A percentile compares a stretch with the other conserved stretches of the same genome.
phyloP scores from a whole-genome alignment of 2,113 vertebrate species.

The Pelodiscus sinensis region DNA sequence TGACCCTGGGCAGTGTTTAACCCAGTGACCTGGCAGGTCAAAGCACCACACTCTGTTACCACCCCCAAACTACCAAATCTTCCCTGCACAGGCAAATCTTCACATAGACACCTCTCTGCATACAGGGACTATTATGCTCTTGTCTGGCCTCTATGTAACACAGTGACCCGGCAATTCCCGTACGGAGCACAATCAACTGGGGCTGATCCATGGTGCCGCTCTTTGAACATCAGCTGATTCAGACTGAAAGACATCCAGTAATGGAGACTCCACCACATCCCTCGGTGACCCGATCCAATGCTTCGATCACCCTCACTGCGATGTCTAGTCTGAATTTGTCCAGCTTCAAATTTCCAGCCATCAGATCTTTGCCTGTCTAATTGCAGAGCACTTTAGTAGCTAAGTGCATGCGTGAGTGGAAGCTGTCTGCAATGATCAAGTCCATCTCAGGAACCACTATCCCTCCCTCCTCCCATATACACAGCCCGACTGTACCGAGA shows the following conservation, averaged over 20 bases:
- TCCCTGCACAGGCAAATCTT: not conserved
- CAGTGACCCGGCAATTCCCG: not conserved
- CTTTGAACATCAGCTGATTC: not conserved
- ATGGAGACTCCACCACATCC: not conserved
- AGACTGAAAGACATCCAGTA: not conserved
- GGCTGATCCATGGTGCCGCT: not conserved
- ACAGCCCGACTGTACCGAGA: not conserved
- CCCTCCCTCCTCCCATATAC: not conserved
- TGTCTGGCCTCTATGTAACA: not conserved
- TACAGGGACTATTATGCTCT: not conserved
- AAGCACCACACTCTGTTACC: not conserved
- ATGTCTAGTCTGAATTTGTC: not conserved
- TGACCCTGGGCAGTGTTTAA: fast-evolving
- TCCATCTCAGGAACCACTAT: not conserved
- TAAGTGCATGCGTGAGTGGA: not conserved
- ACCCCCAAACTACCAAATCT: not conserved
- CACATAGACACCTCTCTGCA: not conserved
- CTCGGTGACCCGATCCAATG: not conserved
- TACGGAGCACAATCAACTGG: not conserved
- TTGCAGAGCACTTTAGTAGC: not conserved
- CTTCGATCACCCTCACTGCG: not conserved
- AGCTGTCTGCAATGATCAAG: not conserved
- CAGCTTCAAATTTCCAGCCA: not conserved
- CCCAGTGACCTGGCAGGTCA: not conserved
- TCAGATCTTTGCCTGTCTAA: not conserved